Evolutionary conservation across 1,140 invertebrate genomes (phyloP), one percentile per base, ranked within the genome.

Genomic region (Physella acuta): DNA sequence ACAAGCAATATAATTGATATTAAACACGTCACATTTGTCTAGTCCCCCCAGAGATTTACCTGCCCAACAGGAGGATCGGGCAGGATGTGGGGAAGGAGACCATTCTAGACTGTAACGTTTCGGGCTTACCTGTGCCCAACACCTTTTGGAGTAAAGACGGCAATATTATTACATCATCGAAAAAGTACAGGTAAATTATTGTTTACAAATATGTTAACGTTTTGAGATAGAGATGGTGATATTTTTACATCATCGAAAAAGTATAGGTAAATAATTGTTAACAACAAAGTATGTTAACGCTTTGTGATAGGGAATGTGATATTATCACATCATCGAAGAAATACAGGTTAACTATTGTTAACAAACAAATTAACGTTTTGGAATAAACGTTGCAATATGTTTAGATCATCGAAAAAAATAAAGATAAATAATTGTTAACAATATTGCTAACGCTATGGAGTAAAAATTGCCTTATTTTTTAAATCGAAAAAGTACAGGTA

Each of bases 361-460:
- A n/a, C n/a, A n/a, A n/a, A n/a, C n/a, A n/a, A n/a, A n/a, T n/a
- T n/a, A n/a, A n/a, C n/a, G n/a, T n/a, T n/a, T n/a, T n/a, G n/a
- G n/a, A n/a, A n/a, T n/a, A n/a, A n/a, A n/a, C n/a, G n/a, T n/a
- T n/a, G n/a, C n/a, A n/a, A n/a, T n/a, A n/a, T n/a, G n/a, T n/a
- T n/a, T n/a, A n/a, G n/a, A n/a, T n/a, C n/a, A n/a, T n/a, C n/a
- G n/a, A n/a, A n/a, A n/a, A n/a, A n/a, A n/a, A n/a, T n/a, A n/a
- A n/a, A n/a, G n/a, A n/a, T n/a, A n/a, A n/a, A n/a, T n/a, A n/a
- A n/a, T n/a, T n/a, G n/a, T n/a, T n/a, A n/a, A n/a, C n/a, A n/a
- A n/a, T n/a, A n/a, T n/a, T n/a, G n/a, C n/a, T n/a, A n/a, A 89
- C 89, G 60, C 92, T 93, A 76, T 97, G 95, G 95, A 91, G 94